Conservation (phyloP, 2,797 vertebrate genomes). For the Myotis vivesi region DNA sequence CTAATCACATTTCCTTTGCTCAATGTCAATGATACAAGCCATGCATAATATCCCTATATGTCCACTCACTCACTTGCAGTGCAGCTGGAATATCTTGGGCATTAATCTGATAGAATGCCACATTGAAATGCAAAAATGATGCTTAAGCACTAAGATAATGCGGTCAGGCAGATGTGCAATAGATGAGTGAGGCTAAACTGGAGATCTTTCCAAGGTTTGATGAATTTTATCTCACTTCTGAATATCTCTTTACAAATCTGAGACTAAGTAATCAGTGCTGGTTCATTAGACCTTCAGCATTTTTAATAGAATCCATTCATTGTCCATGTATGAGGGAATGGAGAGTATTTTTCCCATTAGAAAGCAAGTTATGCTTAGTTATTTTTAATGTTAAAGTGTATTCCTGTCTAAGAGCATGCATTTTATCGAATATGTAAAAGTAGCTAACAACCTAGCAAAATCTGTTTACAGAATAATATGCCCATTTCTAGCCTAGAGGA, state of each 20-base stretch:
- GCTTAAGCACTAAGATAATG: slow-evolving; percentile 83
- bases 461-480: slow-evolving; percentile 15
- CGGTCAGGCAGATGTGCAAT: slow-evolving; percentile 85
- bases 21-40: slow-evolving; percentile 87
- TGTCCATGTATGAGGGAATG: slow-evolving; percentile 75
- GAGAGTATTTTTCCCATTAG: slow-evolving; percentile 65
- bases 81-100: slow-evolving; percentile 87
- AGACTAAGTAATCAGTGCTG: slow-evolving; percentile 82
- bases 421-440: slow-evolving; percentile 31
- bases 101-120: slow-evolving; percentile 87
- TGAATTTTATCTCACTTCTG: slow-evolving; percentile 83
- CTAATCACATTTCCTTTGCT: slow-evolving; percentile 91
- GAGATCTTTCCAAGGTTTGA: slow-evolving; percentile 82
- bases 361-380: slow-evolving; percentile 45
- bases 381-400: slow-evolving; percentile 62
- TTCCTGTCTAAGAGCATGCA: slow-evolving; percentile 17
- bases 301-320: slow-evolving; percentile 81
- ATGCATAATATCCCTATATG: slow-evolving; percentile 89
- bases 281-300: slow-evolving; percentile 83
- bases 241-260: slow-evolving; percentile 80
- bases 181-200: slow-evolving; percentile 80
- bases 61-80: slow-evolving; percentile 87
- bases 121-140: slow-evolving; percentile 88
- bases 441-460: slow-evolving; percentile 32
- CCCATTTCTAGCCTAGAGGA: not conserved